These are phyloP conservation scores for Halcyon senegalensis DNA, from an alignment of 2,113 vertebrate genomes.

Conservation along the genomic window DNA sequence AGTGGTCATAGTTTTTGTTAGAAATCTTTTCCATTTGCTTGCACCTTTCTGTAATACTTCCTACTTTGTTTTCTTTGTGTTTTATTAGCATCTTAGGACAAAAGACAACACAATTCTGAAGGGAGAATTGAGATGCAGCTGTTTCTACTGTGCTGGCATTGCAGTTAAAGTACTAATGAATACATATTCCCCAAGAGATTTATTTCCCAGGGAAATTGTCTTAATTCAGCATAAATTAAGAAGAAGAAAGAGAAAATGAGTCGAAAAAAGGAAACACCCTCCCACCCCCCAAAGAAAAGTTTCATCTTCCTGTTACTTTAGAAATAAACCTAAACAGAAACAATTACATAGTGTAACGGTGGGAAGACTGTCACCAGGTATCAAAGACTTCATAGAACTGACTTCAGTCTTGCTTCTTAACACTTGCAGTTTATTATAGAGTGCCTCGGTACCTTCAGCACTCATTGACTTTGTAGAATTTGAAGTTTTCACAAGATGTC, in stretches of 20 bases:
- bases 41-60: not conserved
- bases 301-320: not conserved
- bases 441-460: accelerated
- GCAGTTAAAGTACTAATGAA: slow-evolving; percentile 43
- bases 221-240: not conserved
- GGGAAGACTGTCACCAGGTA: not conserved
- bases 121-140: slow-evolving; percentile 23
- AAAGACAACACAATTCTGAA: slow-evolving; percentile 22
- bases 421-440: not conserved
- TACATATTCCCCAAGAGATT: not conserved
- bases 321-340: not conserved
- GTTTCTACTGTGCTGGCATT: slow-evolving; percentile 24
- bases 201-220: not conserved
- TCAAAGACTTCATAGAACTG: not conserved
- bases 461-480: not conserved
- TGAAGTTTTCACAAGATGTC: not conserved
- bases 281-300: not conserved
- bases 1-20: not conserved
- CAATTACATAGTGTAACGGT: not conserved
- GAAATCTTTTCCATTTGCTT: slow-evolving; percentile 12
- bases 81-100: slow-evolving; percentile 18
- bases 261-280: not conserved
- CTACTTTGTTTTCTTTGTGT: not conserved
- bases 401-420: not conserved
- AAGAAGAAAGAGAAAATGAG: not conserved